These are phyloP conservation scores for Acronicta psi DNA, from an alignment of 2,888 invertebrate species.

Conservation along the genomic window DNA sequence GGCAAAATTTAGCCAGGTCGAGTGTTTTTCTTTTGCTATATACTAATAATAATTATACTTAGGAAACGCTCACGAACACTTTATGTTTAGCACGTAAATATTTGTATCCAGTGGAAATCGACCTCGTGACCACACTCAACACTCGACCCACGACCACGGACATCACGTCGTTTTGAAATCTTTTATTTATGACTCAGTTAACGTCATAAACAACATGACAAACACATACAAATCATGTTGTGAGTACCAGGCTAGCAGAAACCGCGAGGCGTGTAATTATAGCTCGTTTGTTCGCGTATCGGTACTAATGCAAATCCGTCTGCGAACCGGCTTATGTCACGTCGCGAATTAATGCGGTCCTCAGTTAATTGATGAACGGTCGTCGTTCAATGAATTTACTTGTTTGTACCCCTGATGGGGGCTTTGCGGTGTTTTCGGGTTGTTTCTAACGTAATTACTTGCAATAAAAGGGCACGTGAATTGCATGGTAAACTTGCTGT, in stretches of 20 bases:
- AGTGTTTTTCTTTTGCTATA: no score
- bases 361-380: constrained; percentile 42
- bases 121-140: no score
- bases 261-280: constrained; percentile 42
- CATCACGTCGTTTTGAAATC: no score
- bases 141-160: no score
- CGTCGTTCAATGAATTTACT: constrained; percentile 31
- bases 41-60: no score
- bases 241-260: constrained; percentile 25
- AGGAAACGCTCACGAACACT: no score
- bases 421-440: constrained; percentile 13
- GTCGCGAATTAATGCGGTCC: constrained; percentile 44
- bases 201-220: neutral
- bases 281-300: constrained; percentile 36
- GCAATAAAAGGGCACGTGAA: no score
- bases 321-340: constrained; percentile 36
- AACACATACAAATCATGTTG: constrained; percentile 1
- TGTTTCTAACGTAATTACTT: neutral
- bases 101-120: no score
- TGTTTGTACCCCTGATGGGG: constrained; percentile 28
- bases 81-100: no score
- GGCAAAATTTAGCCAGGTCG: no score
- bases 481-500: no score
- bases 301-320: constrained; percentile 49
- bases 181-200: neutral